These are phyloP conservation scores for Stegodyphus mimosarum DNA, from an alignment of 1,140 invertebrate species.

Conservation along the genomic window DNA sequence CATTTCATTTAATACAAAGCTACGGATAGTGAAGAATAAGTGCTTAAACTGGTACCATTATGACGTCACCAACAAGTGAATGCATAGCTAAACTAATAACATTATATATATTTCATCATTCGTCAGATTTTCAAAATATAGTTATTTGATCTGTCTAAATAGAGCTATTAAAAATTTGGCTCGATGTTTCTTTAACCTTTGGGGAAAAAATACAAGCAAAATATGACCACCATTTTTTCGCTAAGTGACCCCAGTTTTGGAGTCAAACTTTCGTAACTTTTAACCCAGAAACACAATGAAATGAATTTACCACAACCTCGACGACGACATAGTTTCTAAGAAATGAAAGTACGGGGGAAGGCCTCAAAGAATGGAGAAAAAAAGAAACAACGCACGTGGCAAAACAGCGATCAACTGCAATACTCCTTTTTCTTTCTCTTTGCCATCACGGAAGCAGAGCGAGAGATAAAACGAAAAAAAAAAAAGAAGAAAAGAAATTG, in stretches of 20 bases:
- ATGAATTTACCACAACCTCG: constrained; percentile 34
- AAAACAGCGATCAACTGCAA: constrained; percentile 41
- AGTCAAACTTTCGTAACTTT: constrained; percentile 4
- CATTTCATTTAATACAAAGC: too few relatives aligned
- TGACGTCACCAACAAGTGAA: too few relatives aligned
- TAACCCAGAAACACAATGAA: constrained; percentile 6
- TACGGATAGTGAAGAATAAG: too few relatives aligned
- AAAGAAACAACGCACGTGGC: constrained; percentile 40
- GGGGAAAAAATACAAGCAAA: too few relatives aligned
- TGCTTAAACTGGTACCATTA: too few relatives aligned
- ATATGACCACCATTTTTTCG: too few relatives aligned
- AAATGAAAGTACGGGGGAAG: constrained; percentile 6
- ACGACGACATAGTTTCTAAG: constrained; percentile 30
- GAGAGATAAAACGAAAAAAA: neutral
- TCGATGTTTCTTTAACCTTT: too few relatives aligned
- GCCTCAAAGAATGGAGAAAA: neutral
- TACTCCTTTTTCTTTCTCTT: constrained; percentile 8
- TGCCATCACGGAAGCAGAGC: neutral
- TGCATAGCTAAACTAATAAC: too few relatives aligned
- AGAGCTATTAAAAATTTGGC: too few relatives aligned
- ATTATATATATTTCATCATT: too few relatives aligned
- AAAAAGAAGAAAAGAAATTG: constrained; percentile 39
- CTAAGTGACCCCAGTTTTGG: neutral
- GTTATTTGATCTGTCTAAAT: too few relatives aligned
- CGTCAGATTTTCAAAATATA: too few relatives aligned